A percentile compares a stretch with the other conserved stretches of the same genome.
Conservation (phyloP, 1,140 invertebrate genomes). For the Muscidifurax raptorellus region DNA sequence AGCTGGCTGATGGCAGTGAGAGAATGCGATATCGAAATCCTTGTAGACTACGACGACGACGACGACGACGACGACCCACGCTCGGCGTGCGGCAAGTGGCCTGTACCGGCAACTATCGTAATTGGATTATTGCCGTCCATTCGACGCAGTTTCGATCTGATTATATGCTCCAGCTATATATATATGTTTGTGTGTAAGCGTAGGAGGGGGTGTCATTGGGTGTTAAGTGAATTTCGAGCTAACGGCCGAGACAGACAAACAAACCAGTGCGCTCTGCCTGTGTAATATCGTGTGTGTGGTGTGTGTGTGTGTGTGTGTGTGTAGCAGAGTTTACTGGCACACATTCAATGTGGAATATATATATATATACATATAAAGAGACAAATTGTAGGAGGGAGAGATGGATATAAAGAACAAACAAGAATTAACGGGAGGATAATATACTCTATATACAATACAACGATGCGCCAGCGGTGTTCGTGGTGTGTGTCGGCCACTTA, state of each 20-base stretch:
- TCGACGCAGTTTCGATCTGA: not conserved
- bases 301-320: too few species aligned
- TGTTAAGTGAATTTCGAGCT: too few species aligned
- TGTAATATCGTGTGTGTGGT: too few species aligned
- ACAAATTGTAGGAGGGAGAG: not conserved
- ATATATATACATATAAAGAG: not conserved
- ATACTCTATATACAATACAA: too few species aligned
- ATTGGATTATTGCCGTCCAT: not conserved
- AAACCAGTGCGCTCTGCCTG: too few species aligned
- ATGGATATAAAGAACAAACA: conserved; percentile 2
- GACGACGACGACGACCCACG: not conserved
- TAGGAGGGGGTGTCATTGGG: too few species aligned
- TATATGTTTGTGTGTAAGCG: not conserved
- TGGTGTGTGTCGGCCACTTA: not conserved
- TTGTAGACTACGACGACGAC: not conserved
- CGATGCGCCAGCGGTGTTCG: too few species aligned
- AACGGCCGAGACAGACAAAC: too few species aligned
- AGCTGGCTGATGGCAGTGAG: too few species aligned
- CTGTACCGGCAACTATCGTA: not conserved
- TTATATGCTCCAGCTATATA: not conserved
- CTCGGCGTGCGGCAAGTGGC: not conserved
- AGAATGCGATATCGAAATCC: not conserved
- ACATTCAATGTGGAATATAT: too few species aligned
- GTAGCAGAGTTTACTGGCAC: too few species aligned
- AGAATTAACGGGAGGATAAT: not conserved